phyloP scores from a whole-genome alignment of 2,888 invertebrate species.

The Thera britannica region DNA sequence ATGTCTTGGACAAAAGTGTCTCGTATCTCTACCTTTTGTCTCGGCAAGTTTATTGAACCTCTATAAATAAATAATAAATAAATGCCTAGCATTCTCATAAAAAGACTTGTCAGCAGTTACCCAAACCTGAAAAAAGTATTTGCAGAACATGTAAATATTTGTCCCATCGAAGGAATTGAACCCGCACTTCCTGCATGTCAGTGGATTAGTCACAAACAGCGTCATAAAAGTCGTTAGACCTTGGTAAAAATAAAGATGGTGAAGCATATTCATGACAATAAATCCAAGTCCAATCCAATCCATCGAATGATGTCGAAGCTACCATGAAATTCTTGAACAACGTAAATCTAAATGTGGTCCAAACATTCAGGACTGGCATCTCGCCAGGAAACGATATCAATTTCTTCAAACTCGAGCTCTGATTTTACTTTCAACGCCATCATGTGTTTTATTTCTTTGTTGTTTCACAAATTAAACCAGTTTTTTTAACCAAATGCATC shows the following conservation, averaged over 20 bases:
- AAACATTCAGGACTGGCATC: constrained; percentile 67
- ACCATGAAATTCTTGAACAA: constrained; percentile 59
- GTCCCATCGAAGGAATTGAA: not conserved
- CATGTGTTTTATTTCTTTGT: constrained; percentile 54
- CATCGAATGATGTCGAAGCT: constrained; percentile 39
- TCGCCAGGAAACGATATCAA: constrained; percentile 69
- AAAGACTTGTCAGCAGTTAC: not conserved
- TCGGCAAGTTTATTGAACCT: constrained; percentile 16
- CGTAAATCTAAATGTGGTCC: constrained; percentile 74
- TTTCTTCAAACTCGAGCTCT: constrained; percentile 68
- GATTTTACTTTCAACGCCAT: constrained; percentile 56
- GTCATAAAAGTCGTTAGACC: not conserved
- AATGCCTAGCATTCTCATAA: not conserved
- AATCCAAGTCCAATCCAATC: constrained; percentile 13
- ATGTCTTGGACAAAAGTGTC: not conserved
- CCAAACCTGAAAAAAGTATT: not conserved
- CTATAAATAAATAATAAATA: not conserved
- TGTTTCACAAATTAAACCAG: constrained; percentile 38
- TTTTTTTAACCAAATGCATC: constrained; percentile 27
- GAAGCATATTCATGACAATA: constrained; percentile 8
- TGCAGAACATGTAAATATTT: not conserved
- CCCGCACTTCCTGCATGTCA: not conserved
- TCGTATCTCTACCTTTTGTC: constrained; percentile 2
- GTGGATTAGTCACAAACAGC: not conserved
- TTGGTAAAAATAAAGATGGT: not conserved